Evolutionary conservation across 2,888 invertebrate species (phyloP).

Genomic region (Schizaphis graminum): DNA sequence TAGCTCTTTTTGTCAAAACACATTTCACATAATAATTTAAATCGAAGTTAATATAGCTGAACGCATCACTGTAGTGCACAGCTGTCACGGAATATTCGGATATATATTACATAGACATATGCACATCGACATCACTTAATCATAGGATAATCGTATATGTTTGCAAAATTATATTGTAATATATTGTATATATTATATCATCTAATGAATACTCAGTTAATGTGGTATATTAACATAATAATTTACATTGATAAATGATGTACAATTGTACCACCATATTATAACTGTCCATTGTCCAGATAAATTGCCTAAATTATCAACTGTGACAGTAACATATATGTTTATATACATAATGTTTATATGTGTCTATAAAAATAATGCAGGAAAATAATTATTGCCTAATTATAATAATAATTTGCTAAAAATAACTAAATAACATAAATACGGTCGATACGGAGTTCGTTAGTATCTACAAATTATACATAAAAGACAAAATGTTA

Average conservation of each 20-base stretch:
- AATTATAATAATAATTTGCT: not conserved
- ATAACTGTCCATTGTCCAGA: not conserved
- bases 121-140: not conserved
- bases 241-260: slow-evolving; percentile 34
- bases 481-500: not conserved
- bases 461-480: not conserved
- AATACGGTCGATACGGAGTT: not conserved
- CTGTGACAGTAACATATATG: not conserved
- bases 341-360: not conserved
- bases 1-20: not conserved
- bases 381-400: not conserved
- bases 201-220: not conserved
- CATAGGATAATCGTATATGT: slow-evolving; percentile 1
- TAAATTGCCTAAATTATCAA: not conserved
- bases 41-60: not conserved
- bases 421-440: not conserved
- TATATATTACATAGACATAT: not conserved
- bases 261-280: not conserved
- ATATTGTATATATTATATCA: not conserved
- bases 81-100: not conserved
- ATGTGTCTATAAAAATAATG: not conserved
- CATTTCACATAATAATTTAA: not conserved
- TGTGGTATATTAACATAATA: not conserved
- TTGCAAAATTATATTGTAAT: not conserved
- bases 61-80: not conserved